A percentile compares a stretch with the other conserved stretches of the same genome.
Evolutionary conservation across 1,140 invertebrate species (phyloP).

Genomic region (Elysia chlorotica): DNA sequence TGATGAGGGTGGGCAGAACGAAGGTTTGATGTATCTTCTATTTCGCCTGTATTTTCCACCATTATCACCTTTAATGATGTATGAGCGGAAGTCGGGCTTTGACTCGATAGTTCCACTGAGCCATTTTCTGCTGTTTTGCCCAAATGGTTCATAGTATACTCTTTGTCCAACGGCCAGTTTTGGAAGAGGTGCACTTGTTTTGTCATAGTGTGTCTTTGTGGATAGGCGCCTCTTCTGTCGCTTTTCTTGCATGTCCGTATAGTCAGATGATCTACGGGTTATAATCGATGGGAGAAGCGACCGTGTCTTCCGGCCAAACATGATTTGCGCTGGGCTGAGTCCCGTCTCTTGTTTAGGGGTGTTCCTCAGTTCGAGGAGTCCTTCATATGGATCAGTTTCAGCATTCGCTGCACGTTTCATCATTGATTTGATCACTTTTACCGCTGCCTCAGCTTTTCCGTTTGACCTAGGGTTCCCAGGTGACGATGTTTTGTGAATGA

Average conservation of each 20-base stretch:
- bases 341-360: constrained; percentile 33
- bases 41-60: neutral
- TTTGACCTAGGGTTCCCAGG: constrained; percentile 28
- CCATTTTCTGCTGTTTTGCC: constrained; percentile 20
- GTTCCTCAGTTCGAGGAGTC: constrained; percentile 32
- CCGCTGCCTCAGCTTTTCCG: constrained; percentile 37
- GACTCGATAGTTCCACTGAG: neutral
- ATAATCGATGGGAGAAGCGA: neutral
- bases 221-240: neutral
- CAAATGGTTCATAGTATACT: constrained; percentile 29
- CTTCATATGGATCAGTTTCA: constrained; percentile 22
- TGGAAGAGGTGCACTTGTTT: no score
- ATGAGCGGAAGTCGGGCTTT: neutral
- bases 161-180: no score
- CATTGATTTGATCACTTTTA: constrained; percentile 37
- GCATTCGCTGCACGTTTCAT: constrained; percentile 28
- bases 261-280: constrained; percentile 16
- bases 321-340: constrained; percentile 31
- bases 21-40: neutral
- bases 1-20: no score
- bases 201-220: no score
- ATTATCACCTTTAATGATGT: neutral
- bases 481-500: constrained; percentile 21
- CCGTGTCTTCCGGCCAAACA: constrained; percentile 30
- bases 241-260: constrained; percentile 5